phyloP scores from a whole-genome alignment of 2,797 vertebrate genomes.

The Cirrhinus molitorella region DNA sequence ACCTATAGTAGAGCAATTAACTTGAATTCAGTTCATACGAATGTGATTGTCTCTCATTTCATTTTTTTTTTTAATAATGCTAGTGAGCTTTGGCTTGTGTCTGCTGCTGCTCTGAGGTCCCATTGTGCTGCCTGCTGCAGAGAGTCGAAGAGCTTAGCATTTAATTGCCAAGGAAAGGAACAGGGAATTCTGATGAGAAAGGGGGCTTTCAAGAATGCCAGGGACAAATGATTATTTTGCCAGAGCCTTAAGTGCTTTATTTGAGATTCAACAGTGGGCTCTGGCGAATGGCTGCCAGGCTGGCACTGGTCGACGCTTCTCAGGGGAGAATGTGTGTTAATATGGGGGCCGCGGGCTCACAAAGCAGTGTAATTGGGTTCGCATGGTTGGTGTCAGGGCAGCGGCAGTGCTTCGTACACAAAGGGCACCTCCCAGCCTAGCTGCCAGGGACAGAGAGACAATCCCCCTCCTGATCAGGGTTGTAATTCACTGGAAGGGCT shows the following conservation, averaged over 20 bases:
- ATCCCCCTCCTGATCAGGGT: conserved; percentile 69
- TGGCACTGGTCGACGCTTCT: conserved; percentile 76
- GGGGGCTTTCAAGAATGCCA: conserved; percentile 70
- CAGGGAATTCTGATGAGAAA: conserved; percentile 68
- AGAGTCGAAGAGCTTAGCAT: conserved; percentile 64
- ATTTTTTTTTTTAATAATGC: conserved; percentile 18
- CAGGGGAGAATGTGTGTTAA: conserved; percentile 73
- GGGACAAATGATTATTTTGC: conserved; percentile 70
- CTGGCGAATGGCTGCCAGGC: conserved; percentile 72
- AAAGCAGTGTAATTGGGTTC: conserved; percentile 81
- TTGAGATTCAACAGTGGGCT: conserved; percentile 80
- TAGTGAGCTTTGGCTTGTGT: conserved; percentile 29
- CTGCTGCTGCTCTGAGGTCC: conserved; percentile 35
- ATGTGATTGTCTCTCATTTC: conserved; percentile 26
- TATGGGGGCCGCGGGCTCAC: conserved; percentile 73
- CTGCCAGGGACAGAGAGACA: conserved; percentile 73
- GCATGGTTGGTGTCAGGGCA: conserved; percentile 79
- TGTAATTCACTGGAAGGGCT: conserved; percentile 75
- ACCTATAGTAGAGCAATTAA: background rate
- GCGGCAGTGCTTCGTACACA: conserved; percentile 74
- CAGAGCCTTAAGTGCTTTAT: conserved; percentile 77
- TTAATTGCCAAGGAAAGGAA: conserved; percentile 64
- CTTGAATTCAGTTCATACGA: background rate
- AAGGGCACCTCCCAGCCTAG: conserved; percentile 78
- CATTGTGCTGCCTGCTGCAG: conserved; percentile 53